phyloP scores from a whole-genome alignment of 2,113 vertebrate species.

The Ovis canadensis region DNA sequence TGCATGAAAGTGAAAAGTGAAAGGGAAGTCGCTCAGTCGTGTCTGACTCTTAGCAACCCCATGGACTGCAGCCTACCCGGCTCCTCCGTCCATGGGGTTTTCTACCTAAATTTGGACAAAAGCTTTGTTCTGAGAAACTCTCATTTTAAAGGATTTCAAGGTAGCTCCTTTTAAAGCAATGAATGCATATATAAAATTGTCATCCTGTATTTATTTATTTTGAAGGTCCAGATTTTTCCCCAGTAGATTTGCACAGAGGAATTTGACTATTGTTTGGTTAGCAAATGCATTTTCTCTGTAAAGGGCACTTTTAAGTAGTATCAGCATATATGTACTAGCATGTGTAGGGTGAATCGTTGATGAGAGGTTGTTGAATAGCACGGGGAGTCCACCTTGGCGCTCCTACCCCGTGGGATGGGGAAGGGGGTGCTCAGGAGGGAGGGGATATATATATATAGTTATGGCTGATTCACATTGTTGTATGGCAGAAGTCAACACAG shows the following conservation, averaged over 20 bases:
- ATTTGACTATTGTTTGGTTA: conserved; percentile 28
- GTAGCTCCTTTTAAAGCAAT: not conserved
- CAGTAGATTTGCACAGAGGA: not conserved
- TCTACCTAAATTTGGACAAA: not conserved
- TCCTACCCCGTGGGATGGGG: not conserved
- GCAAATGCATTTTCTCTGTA: not conserved
- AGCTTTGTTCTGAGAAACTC: not conserved
- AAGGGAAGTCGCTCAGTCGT: too few relatives aligned
- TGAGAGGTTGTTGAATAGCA: not conserved
- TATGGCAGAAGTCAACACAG: not conserved
- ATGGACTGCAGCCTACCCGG: too few relatives aligned
- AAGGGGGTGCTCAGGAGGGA: not conserved
- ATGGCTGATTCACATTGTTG: not conserved
- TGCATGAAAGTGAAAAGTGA: too few relatives aligned
- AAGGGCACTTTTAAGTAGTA: not conserved
- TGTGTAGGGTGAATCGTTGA: not conserved
- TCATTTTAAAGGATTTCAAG: conserved; percentile 13
- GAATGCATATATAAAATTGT: not conserved
- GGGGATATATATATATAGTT: not conserved
- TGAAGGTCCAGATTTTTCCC: not conserved
- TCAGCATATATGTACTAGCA: not conserved
- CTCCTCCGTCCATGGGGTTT: too few relatives aligned
- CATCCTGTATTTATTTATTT: not conserved
- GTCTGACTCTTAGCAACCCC: too few relatives aligned
- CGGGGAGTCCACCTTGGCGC: not conserved